Base-by-base conservation (phyloP, 2,113 vertebrate genomes). In the Stegastes partitus region DNA sequence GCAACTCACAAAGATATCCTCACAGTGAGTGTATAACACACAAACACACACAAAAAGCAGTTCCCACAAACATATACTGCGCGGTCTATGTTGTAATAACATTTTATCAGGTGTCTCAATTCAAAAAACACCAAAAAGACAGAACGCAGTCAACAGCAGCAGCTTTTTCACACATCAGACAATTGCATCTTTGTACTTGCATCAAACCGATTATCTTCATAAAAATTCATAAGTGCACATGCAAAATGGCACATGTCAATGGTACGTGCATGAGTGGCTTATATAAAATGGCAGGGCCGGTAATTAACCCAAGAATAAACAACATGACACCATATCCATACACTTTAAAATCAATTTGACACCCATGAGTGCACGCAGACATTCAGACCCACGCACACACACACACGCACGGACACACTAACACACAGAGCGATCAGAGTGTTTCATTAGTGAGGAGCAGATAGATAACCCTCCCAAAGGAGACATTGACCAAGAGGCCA, bases 401-500 rank as follows among this genome's bases (percentile, higher is more conserved):
- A 47, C 47, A 25, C 58, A 39, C 79, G 44, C 54, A 18, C 37
- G 31, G 66, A 45, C 68, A 66, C 51, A 64, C 54, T 74, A 69
- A 61, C n/a, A 71, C 25, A 53, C 58, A 68, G 11, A 56, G 63
- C 2, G 25, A 85, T 86, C 77, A 83, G 77, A 81, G 74, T 81
- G 86, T 86, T 92, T 92, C 89, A 93, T 92, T 92, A 90, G 89
- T 77, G 82, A 88, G 82, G 87, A 88, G 72, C 82, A 85, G 88
- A 90, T 89, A 85, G 91, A 91, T 91, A 87, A 91, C 77, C 56
- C 82, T 89, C 89, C 88, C 86, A 3, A 71, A 89, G 88, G 89
- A 91, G 84, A 87, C 91, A 91, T 92, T 90, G 92, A 91, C 89
- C 86, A 88, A 89, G 84, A 73, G 88, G 82, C 85, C 84, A 91